Conservation (phyloP, 2,113 vertebrate genomes). For the Phasianus colchicus region DNA sequence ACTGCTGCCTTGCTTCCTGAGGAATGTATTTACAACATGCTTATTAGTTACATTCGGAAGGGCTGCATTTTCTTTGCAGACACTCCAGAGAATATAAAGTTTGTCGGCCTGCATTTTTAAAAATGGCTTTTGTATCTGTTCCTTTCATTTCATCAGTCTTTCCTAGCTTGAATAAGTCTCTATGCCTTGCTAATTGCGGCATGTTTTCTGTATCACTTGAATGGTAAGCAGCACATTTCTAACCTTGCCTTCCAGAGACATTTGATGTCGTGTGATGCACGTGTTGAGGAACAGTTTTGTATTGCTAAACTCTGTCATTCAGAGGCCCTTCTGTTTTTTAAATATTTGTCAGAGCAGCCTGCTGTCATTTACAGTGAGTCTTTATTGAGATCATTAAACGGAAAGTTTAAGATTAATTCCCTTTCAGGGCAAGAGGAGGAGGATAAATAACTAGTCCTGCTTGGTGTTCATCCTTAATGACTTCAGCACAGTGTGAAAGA, state of each 20-base stretch:
- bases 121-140: not conserved
- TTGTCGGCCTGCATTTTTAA: not conserved
- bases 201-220: not conserved
- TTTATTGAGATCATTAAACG: slow-evolving; percentile 75
- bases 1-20: not conserved
- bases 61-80: not conserved
- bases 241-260: slow-evolving; percentile 17
- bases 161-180: not conserved
- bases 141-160: slow-evolving; percentile 8
- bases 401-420: slow-evolving; percentile 82
- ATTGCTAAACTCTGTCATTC: slow-evolving; percentile 39
- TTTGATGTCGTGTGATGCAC: not conserved
- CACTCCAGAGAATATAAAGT: not conserved
- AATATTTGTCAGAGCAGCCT: slow-evolving; percentile 62
- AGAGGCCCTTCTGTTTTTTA: slow-evolving; percentile 64
- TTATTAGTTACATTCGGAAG: slow-evolving; percentile 13
- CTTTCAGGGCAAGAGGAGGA: slow-evolving; percentile 79
- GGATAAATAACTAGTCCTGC: slow-evolving; percentile 74
- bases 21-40: not conserved
- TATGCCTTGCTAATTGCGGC: not conserved
- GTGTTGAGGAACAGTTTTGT: not conserved
- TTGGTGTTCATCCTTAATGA: slow-evolving; percentile 73
- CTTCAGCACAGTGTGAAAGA: slow-evolving; percentile 81
- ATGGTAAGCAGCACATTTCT: slow-evolving; percentile 2
- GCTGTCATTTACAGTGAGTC: slow-evolving; percentile 60